These are phyloP conservation scores for Drosophila stalkeri DNA, from an alignment of 2,888 invertebrate genomes.

Conservation along the genomic window DNA sequence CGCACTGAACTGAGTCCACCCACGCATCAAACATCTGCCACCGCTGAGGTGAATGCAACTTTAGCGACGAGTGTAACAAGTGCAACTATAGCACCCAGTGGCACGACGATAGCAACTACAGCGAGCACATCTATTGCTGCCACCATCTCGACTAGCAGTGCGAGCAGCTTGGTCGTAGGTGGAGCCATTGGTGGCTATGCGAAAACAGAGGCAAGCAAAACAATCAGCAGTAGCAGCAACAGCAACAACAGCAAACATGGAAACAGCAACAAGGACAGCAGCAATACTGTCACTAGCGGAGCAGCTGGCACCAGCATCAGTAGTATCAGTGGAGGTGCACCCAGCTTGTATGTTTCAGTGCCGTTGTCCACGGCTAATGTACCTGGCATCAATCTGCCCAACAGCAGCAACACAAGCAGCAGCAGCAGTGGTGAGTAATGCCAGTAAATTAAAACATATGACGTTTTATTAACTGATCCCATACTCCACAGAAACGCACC, in stretches of 20 bases:
- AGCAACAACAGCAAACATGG: conserved; percentile 44
- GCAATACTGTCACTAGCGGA: conserved; percentile 30
- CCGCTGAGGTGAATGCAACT: conserved; percentile 74
- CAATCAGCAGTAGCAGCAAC: conserved; percentile 40
- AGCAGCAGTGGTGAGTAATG: conserved; percentile 57
- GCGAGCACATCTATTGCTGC: conserved; percentile 25
- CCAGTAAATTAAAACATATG: not conserved
- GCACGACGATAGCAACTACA: conserved; percentile 59
- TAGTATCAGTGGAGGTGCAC: conserved; percentile 82
- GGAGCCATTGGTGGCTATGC: conserved; percentile 36
- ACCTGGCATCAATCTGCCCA: conserved; percentile 85
- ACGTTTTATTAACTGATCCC: not conserved
- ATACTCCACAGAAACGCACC: conserved; percentile 45
- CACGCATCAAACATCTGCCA: conserved; percentile 81
- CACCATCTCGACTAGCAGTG: conserved; percentile 51
- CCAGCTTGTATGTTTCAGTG: conserved; percentile 88
- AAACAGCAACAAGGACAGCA: conserved; percentile 45
- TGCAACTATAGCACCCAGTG: conserved; percentile 59
- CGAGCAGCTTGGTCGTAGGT: conserved; percentile 21
- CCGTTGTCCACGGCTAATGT: conserved; percentile 86
- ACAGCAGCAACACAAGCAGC: conserved; percentile 45
- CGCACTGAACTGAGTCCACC: conserved; percentile 84
- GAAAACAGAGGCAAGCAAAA: conserved; percentile 59
- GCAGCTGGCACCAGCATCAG: conserved; percentile 34
- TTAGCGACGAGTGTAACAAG: conserved; percentile 55